Evolutionary conservation across 2,888 invertebrate species (phyloP).

Genomic region (Arge pagana): DNA sequence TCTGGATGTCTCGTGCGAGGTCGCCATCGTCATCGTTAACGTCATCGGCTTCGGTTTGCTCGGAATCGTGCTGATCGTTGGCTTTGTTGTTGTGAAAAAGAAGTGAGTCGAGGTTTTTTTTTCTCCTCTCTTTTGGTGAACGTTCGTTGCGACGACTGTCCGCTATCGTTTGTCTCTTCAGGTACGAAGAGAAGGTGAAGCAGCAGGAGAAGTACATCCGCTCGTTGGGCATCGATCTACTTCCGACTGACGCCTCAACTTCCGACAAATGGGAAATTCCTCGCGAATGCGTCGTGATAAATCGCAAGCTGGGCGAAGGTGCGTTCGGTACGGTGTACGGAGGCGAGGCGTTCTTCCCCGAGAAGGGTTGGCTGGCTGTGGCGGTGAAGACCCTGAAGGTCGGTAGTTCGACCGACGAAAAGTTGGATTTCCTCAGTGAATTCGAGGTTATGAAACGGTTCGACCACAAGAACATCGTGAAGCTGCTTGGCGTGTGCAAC

Average conservation of each 20-base stretch:
- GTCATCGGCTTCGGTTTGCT: conserved; percentile 65
- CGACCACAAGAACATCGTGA: conserved; percentile 86
- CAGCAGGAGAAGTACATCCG: conserved; percentile 72
- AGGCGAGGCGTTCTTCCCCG: conserved; percentile 78
- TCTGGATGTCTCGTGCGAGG: conserved; percentile 74
- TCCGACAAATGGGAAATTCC: conserved; percentile 89
- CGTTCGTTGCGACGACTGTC: neutral
- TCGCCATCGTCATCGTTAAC: conserved; percentile 71
- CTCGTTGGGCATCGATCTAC: conserved; percentile 69
- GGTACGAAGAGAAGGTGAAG: conserved; percentile 71
- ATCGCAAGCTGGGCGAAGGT: conserved; percentile 84
- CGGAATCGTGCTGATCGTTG: conserved; percentile 63
- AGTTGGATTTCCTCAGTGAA: conserved; percentile 88
- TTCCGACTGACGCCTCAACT: conserved; percentile 59
- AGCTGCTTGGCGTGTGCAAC: conserved; percentile 83
- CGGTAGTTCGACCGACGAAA: conserved; percentile 82
- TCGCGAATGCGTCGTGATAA: conserved; percentile 82
- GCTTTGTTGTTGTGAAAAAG: conserved; percentile 68
- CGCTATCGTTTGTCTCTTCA: conserved; percentile 35
- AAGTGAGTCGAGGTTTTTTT: conserved; percentile 53
- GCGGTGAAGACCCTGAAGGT: conserved; percentile 89
- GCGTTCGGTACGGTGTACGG: conserved; percentile 93
- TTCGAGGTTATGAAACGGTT: conserved; percentile 94
- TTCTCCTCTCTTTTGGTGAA: neutral
- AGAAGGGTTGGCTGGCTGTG: conserved; percentile 79